phyloP scores from a whole-genome alignment of 2,888 invertebrate species.

The Oscheius sp. region DNA sequence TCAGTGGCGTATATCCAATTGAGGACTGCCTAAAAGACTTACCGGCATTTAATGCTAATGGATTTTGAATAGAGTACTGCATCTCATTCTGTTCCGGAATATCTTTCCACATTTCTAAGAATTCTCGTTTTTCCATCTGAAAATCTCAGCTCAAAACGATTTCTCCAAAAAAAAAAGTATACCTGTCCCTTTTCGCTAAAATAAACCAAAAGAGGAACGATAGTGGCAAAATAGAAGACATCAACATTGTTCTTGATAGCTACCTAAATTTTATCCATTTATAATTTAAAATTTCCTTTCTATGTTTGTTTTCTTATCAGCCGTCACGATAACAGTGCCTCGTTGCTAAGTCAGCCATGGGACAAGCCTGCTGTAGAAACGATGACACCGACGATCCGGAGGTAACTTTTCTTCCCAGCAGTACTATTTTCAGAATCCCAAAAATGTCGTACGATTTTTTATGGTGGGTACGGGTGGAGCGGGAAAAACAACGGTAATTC shows the following conservation, averaged over 20 bases:
- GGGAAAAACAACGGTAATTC: conserved; percentile 70
- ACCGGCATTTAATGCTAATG: conserved; percentile 72
- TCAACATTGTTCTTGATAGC: conserved; percentile 98
- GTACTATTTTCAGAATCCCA: conserved; percentile 10
- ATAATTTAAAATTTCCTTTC: neutral
- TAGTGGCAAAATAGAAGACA: conserved; percentile 95
- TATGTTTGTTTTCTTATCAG: conserved; percentile 2
- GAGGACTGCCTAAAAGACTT: neutral
- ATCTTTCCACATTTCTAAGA: conserved; percentile 98
- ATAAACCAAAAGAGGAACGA: conserved; percentile 90
- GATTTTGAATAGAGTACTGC: conserved; percentile 88
- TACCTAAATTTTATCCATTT: conserved; percentile 78
- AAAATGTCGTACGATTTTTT: conserved; percentile 65
- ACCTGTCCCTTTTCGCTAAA: conserved; percentile 93
- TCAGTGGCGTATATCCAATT: neutral
- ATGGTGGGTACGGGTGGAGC: conserved; percentile 70
- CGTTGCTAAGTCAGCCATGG: conserved; percentile 22
- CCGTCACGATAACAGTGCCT: conserved; percentile 10
- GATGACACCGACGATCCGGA: conserved; percentile 12
- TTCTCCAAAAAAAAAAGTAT: neutral
- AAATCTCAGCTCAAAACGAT: neutral
- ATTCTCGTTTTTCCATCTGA: conserved; percentile 90
- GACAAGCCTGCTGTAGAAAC: conserved; percentile 27
- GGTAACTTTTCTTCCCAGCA: neutral
- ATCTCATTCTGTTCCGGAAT: conserved; percentile 97